Percentiles rank a stretch among this genome's conserved stretches.
These are phyloP conservation scores for Lipophrys pholis DNA, from an alignment of 2,113 vertebrate species.

Conservation along the genomic window DNA sequence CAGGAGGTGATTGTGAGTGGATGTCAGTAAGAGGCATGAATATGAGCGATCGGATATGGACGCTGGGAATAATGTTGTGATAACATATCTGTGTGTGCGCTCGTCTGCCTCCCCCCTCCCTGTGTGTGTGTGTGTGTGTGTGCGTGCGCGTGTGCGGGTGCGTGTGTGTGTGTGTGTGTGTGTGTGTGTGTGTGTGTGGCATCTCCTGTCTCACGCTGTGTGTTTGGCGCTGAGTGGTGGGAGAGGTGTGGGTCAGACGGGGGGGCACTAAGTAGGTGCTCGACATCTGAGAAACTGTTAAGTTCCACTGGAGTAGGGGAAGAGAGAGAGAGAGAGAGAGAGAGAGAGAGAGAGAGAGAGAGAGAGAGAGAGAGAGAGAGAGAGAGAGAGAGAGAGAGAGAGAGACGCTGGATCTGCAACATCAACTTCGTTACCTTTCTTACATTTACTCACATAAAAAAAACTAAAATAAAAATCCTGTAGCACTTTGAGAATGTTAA, in stretches of 20 bases:
- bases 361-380: constrained; percentile 9
- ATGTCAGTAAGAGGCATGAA: background rate
- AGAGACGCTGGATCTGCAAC: no score
- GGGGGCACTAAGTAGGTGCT: constrained; percentile 19
- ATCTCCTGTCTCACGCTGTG: no score
- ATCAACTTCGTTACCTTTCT: no score
- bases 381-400: background rate
- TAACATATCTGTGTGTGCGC: no score
- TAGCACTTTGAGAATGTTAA: no score
- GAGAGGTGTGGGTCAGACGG: constrained; percentile 26
- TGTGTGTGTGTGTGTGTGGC: no score
- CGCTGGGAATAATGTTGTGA: constrained; percentile 5
- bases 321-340: constrained; percentile 3
- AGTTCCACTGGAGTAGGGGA: constrained; percentile 13
- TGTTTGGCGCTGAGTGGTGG: no score
- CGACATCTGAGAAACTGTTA: constrained; percentile 39
- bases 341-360: background rate
- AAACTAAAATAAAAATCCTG: no score
- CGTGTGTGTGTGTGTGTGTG: background rate
- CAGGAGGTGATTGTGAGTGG: background rate
- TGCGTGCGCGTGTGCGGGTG: background rate
- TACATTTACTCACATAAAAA: no score
- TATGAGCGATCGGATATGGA: background rate
- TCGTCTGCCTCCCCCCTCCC: no score
- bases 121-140: background rate